Conservation (phyloP, 2,888 invertebrate species). For the Helobdella robusta region DNA sequence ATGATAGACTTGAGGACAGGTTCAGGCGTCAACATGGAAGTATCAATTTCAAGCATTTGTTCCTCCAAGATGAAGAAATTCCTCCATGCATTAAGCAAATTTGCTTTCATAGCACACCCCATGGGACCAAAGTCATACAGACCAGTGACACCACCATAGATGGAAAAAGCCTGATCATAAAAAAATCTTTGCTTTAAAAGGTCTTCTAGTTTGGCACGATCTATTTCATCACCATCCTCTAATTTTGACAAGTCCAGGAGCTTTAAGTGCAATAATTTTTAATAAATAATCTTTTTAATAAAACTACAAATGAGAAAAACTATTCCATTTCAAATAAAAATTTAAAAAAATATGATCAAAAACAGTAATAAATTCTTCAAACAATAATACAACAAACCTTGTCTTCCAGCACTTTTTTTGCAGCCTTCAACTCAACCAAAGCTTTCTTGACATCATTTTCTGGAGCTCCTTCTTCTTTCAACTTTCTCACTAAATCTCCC, state of each 20-base stretch:
- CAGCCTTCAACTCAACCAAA: slow-evolving; percentile 77
- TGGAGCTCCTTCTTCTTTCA: slow-evolving; percentile 77
- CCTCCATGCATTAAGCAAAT: slow-evolving; percentile 84
- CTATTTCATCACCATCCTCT: slow-evolving; percentile 55
- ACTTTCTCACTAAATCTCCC: slow-evolving; percentile 79
- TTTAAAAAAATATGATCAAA: neutral
- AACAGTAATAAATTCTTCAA: neutral
- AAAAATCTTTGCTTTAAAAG: slow-evolving; percentile 90
- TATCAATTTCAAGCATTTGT: slow-evolving; percentile 96
- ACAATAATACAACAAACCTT: slow-evolving; percentile 52
- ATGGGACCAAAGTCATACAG: slow-evolving; percentile 98
- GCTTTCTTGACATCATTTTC: slow-evolving; percentile 87
- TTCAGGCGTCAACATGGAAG: slow-evolving; percentile 92
- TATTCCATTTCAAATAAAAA: too few relatives aligned
- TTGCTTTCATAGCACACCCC: slow-evolving; percentile 95
- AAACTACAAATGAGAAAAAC: too few relatives aligned
- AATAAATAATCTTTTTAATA: too few relatives aligned
- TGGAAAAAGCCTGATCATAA: slow-evolving; percentile 95
- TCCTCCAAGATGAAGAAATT: slow-evolving; percentile 93
- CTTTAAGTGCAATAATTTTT: slow-evolving; percentile 41
- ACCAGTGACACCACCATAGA: slow-evolving; percentile 80
- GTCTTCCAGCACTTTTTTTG: slow-evolving; percentile 84
- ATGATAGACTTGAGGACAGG: slow-evolving; percentile 86
- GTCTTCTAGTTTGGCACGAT: slow-evolving; percentile 89
- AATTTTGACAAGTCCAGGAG: slow-evolving; percentile 62